Evolutionary conservation across 2,113 vertebrate species (phyloP).

Genomic region (Lagopus muta): DNA sequence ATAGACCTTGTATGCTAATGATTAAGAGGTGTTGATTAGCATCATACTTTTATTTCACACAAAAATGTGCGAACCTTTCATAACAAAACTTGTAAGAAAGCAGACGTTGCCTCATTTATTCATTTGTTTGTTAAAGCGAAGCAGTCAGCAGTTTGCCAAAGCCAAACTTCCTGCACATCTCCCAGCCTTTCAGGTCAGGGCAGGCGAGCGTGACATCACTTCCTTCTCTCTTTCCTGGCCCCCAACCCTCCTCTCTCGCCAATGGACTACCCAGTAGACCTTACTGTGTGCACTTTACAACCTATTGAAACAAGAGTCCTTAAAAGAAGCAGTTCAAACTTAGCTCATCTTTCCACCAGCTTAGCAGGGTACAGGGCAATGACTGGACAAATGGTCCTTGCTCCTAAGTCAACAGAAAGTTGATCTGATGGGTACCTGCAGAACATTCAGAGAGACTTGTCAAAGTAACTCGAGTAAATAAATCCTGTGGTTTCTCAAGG

Average conservation of each 20-base stretch:
- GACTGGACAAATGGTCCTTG: background rate
- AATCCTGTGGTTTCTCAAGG: background rate
- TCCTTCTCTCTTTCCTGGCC: background rate
- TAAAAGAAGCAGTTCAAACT: background rate
- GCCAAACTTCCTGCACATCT: background rate
- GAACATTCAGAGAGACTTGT: background rate
- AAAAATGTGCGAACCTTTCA: conserved; percentile 39
- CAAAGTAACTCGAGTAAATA: background rate
- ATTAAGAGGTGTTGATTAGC: conserved; percentile 48
- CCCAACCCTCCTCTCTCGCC: background rate
- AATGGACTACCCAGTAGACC: background rate
- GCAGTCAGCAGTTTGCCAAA: background rate
- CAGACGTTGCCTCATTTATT: background rate
- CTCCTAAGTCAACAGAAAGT: background rate
- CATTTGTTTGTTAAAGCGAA: conserved; percentile 5
- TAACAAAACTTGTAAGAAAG: conserved; percentile 40
- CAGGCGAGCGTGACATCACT: background rate
- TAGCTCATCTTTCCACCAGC: background rate
- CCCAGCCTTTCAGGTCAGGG: background rate
- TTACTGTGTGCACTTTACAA: background rate
- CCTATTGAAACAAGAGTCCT: background rate
- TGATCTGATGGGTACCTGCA: background rate
- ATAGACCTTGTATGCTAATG: conserved; percentile 11
- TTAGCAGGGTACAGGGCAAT: fast-evolving
- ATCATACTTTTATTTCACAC: conserved; percentile 45